Percentiles rank a stretch among this genome's conserved stretches.
These are phyloP conservation scores for Xiphophorus couchianus DNA, from an alignment of 2,113 vertebrate genomes.

Conservation along the genomic window DNA sequence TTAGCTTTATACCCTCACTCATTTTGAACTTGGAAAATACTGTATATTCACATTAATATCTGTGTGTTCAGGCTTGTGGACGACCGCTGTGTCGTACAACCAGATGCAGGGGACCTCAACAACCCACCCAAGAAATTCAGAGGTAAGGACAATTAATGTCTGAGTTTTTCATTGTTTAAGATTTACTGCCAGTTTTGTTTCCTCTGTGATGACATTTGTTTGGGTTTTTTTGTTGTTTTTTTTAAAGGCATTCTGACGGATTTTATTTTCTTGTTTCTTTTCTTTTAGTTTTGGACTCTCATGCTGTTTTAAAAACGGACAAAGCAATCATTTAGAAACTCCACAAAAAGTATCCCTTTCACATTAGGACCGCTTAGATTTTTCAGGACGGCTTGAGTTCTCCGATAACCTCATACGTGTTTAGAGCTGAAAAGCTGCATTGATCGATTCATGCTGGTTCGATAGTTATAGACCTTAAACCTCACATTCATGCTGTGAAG, in stretches of 20 bases:
- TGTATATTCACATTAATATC: slow-evolving; percentile 6
- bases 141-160: slow-evolving; percentile 80
- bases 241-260: too few relatives aligned
- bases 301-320: neutral
- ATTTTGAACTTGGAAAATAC: neutral
- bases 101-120: slow-evolving; percentile 96
- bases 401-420: neutral
- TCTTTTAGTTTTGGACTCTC: neutral
- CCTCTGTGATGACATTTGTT: neutral
- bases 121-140: slow-evolving; percentile 98
- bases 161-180: neutral
- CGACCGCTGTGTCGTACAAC: slow-evolving; percentile 97
- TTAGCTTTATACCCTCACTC: neutral
- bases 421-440: neutral
- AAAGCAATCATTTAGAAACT: neutral
- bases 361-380: neutral
- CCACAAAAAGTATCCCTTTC: neutral
- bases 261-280: neutral
- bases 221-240: too few relatives aligned
- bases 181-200: neutral
- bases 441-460: neutral
- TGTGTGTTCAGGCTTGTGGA: slow-evolving; percentile 90
- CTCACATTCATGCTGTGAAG: neutral
- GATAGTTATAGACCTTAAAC: neutral
- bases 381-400: neutral